A percentile compares a stretch with the other conserved stretches of the same genome.
phyloP scores from a whole-genome alignment of 2,888 invertebrate genomes.

The Drosophila cyrtoloma region DNA sequence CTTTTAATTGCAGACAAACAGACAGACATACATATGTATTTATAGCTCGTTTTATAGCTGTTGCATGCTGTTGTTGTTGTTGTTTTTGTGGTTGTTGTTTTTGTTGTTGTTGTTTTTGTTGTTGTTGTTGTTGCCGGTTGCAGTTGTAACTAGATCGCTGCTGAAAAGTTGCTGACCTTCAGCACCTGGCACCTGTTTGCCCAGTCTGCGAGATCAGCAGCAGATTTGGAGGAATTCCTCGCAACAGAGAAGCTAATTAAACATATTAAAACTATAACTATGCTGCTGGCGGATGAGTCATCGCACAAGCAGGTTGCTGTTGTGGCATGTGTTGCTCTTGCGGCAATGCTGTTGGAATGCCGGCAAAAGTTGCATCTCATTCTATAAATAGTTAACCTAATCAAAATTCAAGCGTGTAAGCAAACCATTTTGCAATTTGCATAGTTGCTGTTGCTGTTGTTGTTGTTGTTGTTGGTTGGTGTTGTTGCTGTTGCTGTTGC shows the following conservation, averaged over 20 bases:
- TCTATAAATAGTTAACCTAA: constrained; percentile 80
- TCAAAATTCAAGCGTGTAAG: constrained; percentile 80
- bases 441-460: constrained; percentile 57
- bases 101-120: constrained; percentile 3
- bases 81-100: background rate
- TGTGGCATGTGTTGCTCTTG: constrained; percentile 33
- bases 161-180: constrained; percentile 72
- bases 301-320: constrained; percentile 47
- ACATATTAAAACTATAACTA: constrained; percentile 70
- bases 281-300: constrained; percentile 42
- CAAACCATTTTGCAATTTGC: constrained; percentile 74
- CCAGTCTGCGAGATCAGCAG: constrained; percentile 29
- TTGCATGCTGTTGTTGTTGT: constrained; percentile 11
- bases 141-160: constrained; percentile 22
- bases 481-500: constrained; percentile 37
- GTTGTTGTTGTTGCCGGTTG: constrained; percentile 27
- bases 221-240: constrained; percentile 42
- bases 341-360: constrained; percentile 62
- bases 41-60: background rate
- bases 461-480: constrained; percentile 28
- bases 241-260: constrained; percentile 59
- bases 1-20: constrained; percentile 32
- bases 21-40: constrained; percentile 3
- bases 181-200: constrained; percentile 70
- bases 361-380: constrained; percentile 49